Evolutionary conservation across 2,888 invertebrate genomes (phyloP), one percentile per base, ranked within the genome.

Genomic region (Abrostola triplasia): DNA sequence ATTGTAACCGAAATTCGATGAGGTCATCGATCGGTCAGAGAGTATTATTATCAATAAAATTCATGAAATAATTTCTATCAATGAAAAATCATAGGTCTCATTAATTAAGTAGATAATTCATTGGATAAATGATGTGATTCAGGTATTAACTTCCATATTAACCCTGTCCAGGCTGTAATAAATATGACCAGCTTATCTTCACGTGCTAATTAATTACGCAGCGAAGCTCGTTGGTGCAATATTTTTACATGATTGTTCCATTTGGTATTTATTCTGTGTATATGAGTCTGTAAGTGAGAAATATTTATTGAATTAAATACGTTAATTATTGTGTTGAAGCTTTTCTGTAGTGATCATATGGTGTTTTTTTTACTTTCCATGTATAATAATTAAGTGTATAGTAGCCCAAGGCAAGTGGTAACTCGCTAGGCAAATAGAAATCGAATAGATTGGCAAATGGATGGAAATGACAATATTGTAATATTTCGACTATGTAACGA

Each of bases 231-330:
- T 48, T 41, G 13, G 9, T 7, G n/a, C 41, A 7, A 42, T n/a
- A 13, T 35, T 36, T 36, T 7, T 13, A 48, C 51, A 41, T 47
- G 52, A 60, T 68, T 64, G 47, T 73, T 59, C 53, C 35, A 49
- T 36, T 49, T 13, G 40, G 35, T 38, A 24, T 24, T 24, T 36
- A 51, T 13, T 41, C 49, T 41, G 24, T 36, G 38, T 50, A 44
- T 44, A 11, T 47, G 50, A 60, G 71, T 53, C 58, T 55, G 50
- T 51, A 50, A 64, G 64, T 60, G 41, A 51, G 49, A 70, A 75
- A 75, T 12, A 40, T 40, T 40, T 7, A 13, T 9, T 13, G 12
- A 13, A 44, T 12, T 5, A 8, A 24, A 24, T 24, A 4, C 24
- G 24, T 24, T 24, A 24, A 24, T 24, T 24, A 24, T 24, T 24